phyloP scores from a whole-genome alignment of 2,113 vertebrate species.

The Heterotis niloticus region DNA sequence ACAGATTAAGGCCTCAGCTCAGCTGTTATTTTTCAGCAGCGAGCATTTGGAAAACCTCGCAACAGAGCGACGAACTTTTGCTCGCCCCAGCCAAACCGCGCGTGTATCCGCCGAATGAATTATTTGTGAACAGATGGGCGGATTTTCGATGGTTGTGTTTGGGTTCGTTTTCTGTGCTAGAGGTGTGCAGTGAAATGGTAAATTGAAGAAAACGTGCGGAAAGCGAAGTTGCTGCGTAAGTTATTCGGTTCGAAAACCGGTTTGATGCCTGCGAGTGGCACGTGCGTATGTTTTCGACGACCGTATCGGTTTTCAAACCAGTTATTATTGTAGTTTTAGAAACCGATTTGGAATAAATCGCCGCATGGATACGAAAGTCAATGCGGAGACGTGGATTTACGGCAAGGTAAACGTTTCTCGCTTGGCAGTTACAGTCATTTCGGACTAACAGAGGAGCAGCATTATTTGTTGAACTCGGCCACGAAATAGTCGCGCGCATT shows the following conservation, averaged over 20 bases:
- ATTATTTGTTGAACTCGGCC: too few species aligned
- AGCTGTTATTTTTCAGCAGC: neutral
- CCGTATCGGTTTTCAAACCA: too few species aligned
- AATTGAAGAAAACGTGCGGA: neutral
- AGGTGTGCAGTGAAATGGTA: neutral
- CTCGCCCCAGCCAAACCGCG: neutral
- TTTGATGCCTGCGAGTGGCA: too few species aligned
- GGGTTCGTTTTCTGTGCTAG: neutral
- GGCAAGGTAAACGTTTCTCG: too few species aligned
- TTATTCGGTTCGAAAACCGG: too few species aligned
- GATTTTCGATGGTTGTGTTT: constrained; percentile 17
- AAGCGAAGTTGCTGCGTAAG: neutral
- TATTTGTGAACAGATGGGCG: constrained; percentile 9
- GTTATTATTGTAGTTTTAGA: too few species aligned
- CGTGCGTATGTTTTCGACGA: too few species aligned
- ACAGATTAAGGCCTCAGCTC: constrained; percentile 7
- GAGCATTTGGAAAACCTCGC: neutral
- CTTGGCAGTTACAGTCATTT: too few species aligned
- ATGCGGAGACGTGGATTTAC: too few species aligned
- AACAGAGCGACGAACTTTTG: neutral
- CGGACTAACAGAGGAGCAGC: too few species aligned
- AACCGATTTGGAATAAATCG: neutral
- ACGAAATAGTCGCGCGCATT: too few species aligned
- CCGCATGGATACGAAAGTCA: neutral
- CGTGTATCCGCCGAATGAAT: constrained; percentile 7